phyloP scores from a whole-genome alignment of 2,888 invertebrate species.

The Elysia crispata region DNA sequence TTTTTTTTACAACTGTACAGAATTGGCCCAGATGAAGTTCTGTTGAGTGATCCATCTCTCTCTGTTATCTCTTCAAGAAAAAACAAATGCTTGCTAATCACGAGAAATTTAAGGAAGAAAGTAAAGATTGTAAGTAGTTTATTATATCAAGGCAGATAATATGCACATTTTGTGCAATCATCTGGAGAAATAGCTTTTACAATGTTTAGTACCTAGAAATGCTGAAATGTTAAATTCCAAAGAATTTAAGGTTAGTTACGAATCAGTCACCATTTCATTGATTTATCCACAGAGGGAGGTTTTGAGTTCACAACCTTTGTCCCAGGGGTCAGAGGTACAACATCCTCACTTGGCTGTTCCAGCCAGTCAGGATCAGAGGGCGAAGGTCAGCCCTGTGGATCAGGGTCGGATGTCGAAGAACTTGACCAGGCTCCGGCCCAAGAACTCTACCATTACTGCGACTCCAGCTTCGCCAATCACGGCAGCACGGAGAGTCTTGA shows the following conservation, averaged over 20 bases:
- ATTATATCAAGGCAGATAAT: too few species aligned
- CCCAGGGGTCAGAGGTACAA: constrained; percentile 47
- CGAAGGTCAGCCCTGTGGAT: not conserved
- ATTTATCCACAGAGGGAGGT: constrained; percentile 65
- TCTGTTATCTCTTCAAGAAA: too few species aligned
- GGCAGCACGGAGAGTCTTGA: constrained; percentile 45
- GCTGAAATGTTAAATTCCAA: not conserved
- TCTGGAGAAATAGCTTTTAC: too few species aligned
- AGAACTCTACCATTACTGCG: constrained; percentile 10
- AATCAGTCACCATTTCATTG: not conserved
- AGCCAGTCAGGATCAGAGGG: constrained; percentile 39
- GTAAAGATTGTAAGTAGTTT: too few species aligned
- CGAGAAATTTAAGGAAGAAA: too few species aligned
- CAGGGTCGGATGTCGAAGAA: not conserved
- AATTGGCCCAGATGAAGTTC: too few species aligned
- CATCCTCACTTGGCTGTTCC: constrained; percentile 3
- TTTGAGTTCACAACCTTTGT: constrained; percentile 65
- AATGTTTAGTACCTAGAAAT: not conserved
- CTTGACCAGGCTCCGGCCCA: not conserved
- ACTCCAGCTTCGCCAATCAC: constrained; percentile 45
- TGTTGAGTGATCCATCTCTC: too few species aligned
- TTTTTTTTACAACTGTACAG: too few species aligned
- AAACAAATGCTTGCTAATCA: too few species aligned
- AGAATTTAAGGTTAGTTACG: too few species aligned
- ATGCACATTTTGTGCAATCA: too few species aligned